A percentile compares a stretch with the other conserved stretches of the same genome.
Evolutionary conservation across 2,888 invertebrate species (phyloP).

Genomic region (Pilophorus perplexus): DNA sequence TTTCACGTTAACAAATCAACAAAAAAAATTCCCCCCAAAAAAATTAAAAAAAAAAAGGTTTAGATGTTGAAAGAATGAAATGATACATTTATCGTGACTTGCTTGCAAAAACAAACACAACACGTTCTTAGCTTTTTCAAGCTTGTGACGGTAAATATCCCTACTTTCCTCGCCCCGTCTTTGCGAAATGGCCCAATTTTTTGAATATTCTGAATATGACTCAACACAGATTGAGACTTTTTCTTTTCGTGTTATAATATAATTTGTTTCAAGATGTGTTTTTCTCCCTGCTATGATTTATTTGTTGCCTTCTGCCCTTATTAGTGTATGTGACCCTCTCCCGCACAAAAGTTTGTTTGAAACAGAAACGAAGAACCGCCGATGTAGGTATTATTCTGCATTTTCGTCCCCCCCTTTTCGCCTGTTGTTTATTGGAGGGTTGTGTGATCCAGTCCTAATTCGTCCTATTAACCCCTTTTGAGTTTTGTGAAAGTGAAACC

Average conservation of each 20-base stretch:
- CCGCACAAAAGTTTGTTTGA: not conserved
- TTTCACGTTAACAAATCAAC: not conserved
- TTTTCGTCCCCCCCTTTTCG: no score
- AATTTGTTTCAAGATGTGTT: slow-evolving; percentile 7
- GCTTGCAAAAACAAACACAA: slow-evolving; percentile 2
- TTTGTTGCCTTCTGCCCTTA: no score
- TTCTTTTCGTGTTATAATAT: slow-evolving; percentile 13
- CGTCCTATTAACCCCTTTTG: no score
- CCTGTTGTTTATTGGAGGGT: no score
- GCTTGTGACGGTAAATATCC: slow-evolving; percentile 17
- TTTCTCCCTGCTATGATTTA: not conserved
- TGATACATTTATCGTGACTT: slow-evolving; percentile 8
- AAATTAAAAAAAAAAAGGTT: slow-evolving; percentile 10
- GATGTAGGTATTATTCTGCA: no score
- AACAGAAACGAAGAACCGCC: no score
- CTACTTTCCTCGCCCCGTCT: not conserved
- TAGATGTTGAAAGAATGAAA: slow-evolving; percentile 15
- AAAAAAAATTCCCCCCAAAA: no score
- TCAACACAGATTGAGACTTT: slow-evolving; percentile 23
- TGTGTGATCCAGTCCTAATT: no score
- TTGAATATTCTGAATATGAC: slow-evolving; percentile 8
- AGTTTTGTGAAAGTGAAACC: no score
- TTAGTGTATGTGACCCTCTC: no score
- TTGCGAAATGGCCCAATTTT: not conserved
- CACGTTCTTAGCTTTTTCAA: no score